Evolutionary conservation across 1,140 invertebrate genomes (phyloP).

Genomic region (Bombyx mandarina): DNA sequence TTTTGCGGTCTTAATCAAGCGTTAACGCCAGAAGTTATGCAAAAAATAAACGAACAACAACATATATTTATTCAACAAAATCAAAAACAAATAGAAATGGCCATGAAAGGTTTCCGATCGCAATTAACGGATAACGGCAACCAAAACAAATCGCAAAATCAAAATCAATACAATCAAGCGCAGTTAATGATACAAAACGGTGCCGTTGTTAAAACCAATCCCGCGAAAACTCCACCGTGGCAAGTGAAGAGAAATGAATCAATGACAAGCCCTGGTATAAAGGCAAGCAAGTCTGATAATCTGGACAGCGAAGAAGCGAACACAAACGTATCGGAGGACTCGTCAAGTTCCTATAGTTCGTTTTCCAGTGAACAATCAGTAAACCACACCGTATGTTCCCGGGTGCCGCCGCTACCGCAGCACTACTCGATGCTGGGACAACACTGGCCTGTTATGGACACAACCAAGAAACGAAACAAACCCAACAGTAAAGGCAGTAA

Average conservation of each 20-base stretch:
- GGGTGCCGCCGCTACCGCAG: slow-evolving; percentile 81
- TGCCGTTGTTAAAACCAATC: slow-evolving; percentile 58
- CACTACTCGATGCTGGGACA: slow-evolving; percentile 75
- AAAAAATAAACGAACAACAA: slow-evolving; percentile 73
- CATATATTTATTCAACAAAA: slow-evolving; percentile 72
- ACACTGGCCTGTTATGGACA: slow-evolving; percentile 70
- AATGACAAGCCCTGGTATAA: slow-evolving; percentile 43
- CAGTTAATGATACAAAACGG: slow-evolving; percentile 65
- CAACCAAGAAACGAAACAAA: slow-evolving; percentile 76
- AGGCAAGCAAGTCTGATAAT: slow-evolving; percentile 41
- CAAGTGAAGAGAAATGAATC: slow-evolving; percentile 69
- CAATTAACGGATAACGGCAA: slow-evolving; percentile 50
- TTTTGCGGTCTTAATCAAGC: slow-evolving; percentile 62
- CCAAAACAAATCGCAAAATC: slow-evolving; percentile 39
- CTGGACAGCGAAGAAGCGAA: slow-evolving; percentile 47
- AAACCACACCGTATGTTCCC: slow-evolving; percentile 70
- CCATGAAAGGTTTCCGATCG: slow-evolving; percentile 67
- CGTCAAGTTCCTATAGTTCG: slow-evolving; percentile 27
- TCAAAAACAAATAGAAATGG: slow-evolving; percentile 69
- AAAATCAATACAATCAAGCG: slow-evolving; percentile 55
- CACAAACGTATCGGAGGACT: slow-evolving; percentile 36
- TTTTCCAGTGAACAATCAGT: slow-evolving; percentile 39
- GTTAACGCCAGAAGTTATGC: slow-evolving; percentile 70
- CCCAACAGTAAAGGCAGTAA: slow-evolving; percentile 69
- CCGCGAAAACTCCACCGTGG: slow-evolving; percentile 75